These are phyloP conservation scores for Scaptomyza montana DNA, from an alignment of 1,140 invertebrate species.

Conservation along the genomic window DNA sequence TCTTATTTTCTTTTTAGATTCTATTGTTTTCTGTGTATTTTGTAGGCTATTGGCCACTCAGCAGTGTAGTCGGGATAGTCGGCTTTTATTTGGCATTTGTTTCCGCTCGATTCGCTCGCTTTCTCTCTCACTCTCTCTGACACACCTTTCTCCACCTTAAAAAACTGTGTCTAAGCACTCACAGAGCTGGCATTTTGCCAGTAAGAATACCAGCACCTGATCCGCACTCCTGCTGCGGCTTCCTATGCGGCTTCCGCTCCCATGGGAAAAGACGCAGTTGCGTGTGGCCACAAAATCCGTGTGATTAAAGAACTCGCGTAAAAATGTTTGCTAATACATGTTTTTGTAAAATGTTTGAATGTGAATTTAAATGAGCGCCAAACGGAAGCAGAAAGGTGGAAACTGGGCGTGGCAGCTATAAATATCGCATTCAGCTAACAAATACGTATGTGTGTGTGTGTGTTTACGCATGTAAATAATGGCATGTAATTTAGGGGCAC, in stretches of 20 bases:
- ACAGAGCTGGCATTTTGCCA: constrained; percentile 50
- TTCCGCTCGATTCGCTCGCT: constrained; percentile 30
- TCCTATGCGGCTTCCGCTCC: background rate
- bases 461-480: constrained; percentile 39
- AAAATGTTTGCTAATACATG: constrained; percentile 54
- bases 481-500: constrained; percentile 48
- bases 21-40: background rate
- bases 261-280: constrained; percentile 17
- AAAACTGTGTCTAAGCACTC: constrained; percentile 41
- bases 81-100: constrained; percentile 14
- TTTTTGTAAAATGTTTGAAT: constrained; percentile 66
- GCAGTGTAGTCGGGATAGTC: background rate
- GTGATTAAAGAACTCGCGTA: constrained; percentile 67
- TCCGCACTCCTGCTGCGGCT: background rate
- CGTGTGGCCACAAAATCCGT: constrained; percentile 58
- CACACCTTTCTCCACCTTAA: background rate
- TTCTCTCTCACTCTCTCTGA: no score
- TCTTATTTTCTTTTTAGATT: no score
- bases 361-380: constrained; percentile 70
- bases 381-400: constrained; percentile 1
- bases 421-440: constrained; percentile 67
- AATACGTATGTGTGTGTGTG: constrained; percentile 24
- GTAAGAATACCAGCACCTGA: constrained; percentile 4
- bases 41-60: constrained; percentile 7
- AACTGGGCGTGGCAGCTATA: constrained; percentile 20